Base-by-base conservation (phyloP, 2,888 invertebrate species). In the Actias luna region DNA sequence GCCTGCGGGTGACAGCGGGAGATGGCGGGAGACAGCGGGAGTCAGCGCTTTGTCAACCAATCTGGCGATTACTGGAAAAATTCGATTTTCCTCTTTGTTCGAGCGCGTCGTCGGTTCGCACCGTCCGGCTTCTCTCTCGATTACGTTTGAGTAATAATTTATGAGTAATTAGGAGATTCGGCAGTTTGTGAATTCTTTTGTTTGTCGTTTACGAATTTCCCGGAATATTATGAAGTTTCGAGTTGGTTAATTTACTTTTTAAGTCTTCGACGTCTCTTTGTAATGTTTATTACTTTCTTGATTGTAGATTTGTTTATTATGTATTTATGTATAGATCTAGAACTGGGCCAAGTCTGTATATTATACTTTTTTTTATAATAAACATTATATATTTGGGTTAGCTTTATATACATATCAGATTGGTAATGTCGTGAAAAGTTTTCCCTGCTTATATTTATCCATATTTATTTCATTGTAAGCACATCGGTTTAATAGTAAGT, bases 41-140 rank as follows among this genome's bases (percentile, higher is more conserved):
- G n/a, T n/a, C 67, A 65, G 69, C 71, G 79, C 84, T 87, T 86
- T 85, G 85, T 80, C 85, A 84, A 76, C 76, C 82, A 82, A 85
- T 83, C 80, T 70, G 77, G 74, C 79, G 79, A 84, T 83, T 84
- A 82, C 77, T 75, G 73, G 78, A 71, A 69, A 80, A 85, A 86
- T 85, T 86, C 83, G 82, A 86, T 88, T 85, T 86, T 75, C 78
- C 74, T 76, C 79, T 36, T 35, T 35, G 52, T 61, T 57, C 29
- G 52, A 25, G 25, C 16, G 27, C 16, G 5, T 3, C 39, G 1
- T n/a, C 39, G 39, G n/a, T 14, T 39, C 16, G 5, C 16, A 35
- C 8, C 10, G 12, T 2, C 12, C 36, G 14, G 36, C 39, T 4
- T 69, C 70, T 70, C 71, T 69, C 70, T 65, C 74, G 67, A 75